Base-by-base conservation (phyloP, 1,140 invertebrate genomes). In the Brachystomella parvula region DNA sequence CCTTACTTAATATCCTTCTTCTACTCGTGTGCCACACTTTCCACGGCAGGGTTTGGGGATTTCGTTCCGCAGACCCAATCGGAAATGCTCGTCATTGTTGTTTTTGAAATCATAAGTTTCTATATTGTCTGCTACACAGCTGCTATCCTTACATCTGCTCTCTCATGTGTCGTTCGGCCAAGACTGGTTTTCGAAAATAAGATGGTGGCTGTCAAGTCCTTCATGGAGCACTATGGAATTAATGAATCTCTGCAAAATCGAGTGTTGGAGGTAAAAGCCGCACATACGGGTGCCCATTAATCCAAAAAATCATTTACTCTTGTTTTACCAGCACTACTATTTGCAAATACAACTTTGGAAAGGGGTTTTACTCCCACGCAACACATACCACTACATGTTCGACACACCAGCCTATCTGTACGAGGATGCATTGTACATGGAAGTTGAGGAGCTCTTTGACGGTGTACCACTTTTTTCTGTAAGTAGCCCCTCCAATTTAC, bases 151-250 rank as follows among this genome's bases (percentile, higher is more conserved):
- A 71, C 71, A 1, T 68, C 66, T 2, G 71, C 71, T 2, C 47
- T 73, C 0, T 57, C 66, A 0, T 73, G 71, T 33, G 32, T 47
- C 1, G 58, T 63, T 26, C 56, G 69, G 31, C 64, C 26, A 28
- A 71, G 71, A 47, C 26, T 72, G 1, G 39, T 67, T 19, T 70
- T 73, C 49, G 65, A 73, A 60, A 69, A 73, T 32, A 73, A 73
- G 61, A 32, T 73, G 17, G 39, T 66, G 2, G 47, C 61, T 1
- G 60, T 73, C 32, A 33, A 53, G 17, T 49, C 64, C 47, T 73
- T 73, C 32, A 68, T 73, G 66, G 39, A 61, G 21, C 59, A 68
- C 56, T 59, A 70, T 47, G 39, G 35, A 9, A 29, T 73, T 39
- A 60, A 33, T 28, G 71, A 67, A 47, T 15, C 61, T 6, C 35